A percentile compares a stretch with the other conserved stretches of the same genome.
Evolutionary conservation across 2,113 vertebrate species (phyloP).

Genomic region (Corvus moneduloides): DNA sequence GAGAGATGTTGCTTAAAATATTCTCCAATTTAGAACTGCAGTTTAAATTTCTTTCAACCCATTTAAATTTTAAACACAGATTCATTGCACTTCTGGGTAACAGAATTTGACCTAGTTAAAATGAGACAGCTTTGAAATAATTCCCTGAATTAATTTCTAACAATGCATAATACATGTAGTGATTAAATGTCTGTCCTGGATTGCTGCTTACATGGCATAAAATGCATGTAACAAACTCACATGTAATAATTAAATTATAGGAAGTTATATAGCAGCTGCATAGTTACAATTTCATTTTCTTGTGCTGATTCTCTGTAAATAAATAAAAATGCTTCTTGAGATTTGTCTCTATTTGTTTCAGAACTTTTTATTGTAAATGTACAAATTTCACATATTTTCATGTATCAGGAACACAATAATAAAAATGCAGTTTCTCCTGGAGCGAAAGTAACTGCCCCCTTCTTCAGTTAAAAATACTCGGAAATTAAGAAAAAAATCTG

Average conservation of each 20-base stretch:
- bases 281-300: not conserved
- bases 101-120: constrained; percentile 39
- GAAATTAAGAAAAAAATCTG: not conserved
- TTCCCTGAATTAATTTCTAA: constrained; percentile 11
- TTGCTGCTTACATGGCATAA: not conserved
- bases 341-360: not conserved
- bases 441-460: not conserved
- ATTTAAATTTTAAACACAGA: not conserved
- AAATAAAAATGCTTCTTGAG: not conserved
- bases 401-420: not conserved
- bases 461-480: not conserved
- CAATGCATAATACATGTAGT: not conserved
- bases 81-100: constrained; percentile 36
- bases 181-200: not conserved
- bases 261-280: not conserved
- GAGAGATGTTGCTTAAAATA: not conserved
- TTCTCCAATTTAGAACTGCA: not conserved
- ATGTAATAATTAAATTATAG: not conserved
- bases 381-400: not conserved
- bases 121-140: constrained; percentile 11
- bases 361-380: not conserved
- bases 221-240: not conserved
- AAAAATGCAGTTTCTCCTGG: not conserved
- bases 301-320: not conserved
- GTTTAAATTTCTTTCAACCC: not conserved